A percentile compares a stretch with the other conserved stretches of the same genome.
Evolutionary conservation across 2,113 vertebrate genomes (phyloP).

Genomic region (Perognathus longimembris): DNA sequence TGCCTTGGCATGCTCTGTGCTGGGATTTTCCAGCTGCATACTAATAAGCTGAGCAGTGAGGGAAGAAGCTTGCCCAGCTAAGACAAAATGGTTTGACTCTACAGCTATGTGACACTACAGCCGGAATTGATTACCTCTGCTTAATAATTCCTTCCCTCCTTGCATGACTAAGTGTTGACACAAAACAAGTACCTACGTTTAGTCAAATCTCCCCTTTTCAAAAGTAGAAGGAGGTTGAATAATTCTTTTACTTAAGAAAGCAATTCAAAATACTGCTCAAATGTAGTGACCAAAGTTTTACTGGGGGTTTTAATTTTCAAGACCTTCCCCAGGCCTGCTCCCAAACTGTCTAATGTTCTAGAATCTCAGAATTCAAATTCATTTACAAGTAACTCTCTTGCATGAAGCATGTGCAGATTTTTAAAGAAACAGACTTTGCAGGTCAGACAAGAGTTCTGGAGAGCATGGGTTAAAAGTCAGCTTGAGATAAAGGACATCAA

Average conservation of each 20-base stretch:
- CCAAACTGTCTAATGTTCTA: constrained; percentile 55
- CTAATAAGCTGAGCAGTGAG: constrained; percentile 43
- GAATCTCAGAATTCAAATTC: constrained; percentile 74
- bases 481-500: constrained; percentile 31
- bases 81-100: neutral
- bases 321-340: neutral
- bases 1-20: constrained; percentile 5
- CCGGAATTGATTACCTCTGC: constrained; percentile 12
- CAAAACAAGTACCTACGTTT: constrained; percentile 30
- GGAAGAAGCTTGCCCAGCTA: constrained; percentile 45
- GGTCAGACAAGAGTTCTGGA: neutral
- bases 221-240: constrained; percentile 28
- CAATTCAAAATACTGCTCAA: constrained; percentile 74
- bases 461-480: constrained; percentile 26
- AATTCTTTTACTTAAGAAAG: constrained; percentile 55
- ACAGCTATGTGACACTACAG: constrained; percentile 34
- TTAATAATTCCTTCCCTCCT: constrained; percentile 47
- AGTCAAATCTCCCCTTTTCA: neutral
- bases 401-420: neutral
- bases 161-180: constrained; percentile 71
- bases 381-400: constrained; percentile 61
- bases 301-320: constrained; percentile 73
- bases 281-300: constrained; percentile 63
- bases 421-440: constrained; percentile 44
- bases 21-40: constrained; percentile 73